These are phyloP conservation scores for Thamnophis sirtalis DNA, from an alignment of 2,113 vertebrate genomes.

Conservation along the genomic window DNA sequence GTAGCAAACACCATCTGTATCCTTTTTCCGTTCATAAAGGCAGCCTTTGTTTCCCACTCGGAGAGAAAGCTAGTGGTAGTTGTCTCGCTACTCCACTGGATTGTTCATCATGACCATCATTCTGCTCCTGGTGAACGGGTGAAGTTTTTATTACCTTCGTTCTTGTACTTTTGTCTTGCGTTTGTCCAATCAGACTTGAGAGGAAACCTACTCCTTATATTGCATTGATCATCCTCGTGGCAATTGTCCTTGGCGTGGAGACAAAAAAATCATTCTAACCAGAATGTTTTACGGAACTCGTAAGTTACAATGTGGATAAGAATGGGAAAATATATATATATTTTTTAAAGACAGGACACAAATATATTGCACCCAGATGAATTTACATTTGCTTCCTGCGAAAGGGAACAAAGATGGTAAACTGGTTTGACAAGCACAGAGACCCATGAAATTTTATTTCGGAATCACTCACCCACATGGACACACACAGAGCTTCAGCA, in stretches of 20 bases:
- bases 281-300: neutral
- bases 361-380: neutral
- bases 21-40: slow-evolving; percentile 69
- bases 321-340: neutral
- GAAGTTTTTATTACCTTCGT: neutral
- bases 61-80: slow-evolving; percentile 57
- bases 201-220: neutral
- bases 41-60: slow-evolving; percentile 57
- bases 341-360: neutral
- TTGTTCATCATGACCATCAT: slow-evolving; percentile 23
- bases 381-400: neutral
- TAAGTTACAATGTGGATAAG: neutral
- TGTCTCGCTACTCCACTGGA: slow-evolving; percentile 50
- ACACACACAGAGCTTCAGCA: neutral
- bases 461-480: neutral
- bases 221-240: neutral
- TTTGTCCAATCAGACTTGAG: neutral
- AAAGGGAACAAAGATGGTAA: neutral
- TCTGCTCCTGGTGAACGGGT: neutral
- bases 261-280: neutral
- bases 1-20: slow-evolving; percentile 69
- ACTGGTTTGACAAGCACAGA: neutral
- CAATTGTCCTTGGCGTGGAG: neutral
- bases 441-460: neutral
- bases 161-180: neutral